Evolutionary conservation across 2,888 invertebrate species (phyloP).

Genomic region (Harpalus rufipes): DNA sequence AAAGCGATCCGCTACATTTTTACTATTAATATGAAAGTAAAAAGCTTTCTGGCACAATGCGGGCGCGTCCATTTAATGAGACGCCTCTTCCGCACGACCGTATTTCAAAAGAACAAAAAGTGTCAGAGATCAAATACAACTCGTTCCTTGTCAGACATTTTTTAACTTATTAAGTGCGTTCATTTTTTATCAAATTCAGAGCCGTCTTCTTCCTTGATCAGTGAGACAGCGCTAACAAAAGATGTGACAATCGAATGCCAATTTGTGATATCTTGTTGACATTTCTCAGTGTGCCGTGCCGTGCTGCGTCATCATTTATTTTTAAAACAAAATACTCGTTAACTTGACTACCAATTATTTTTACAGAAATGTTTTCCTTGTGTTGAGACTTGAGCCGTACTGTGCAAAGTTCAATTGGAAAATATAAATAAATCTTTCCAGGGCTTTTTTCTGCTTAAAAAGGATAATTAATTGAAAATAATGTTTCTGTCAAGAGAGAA

Average conservation of each 20-base stretch:
- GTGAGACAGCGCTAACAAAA: slow-evolving; percentile 42
- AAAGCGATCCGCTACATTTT: slow-evolving; percentile 23
- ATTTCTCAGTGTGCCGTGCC: slow-evolving; percentile 12
- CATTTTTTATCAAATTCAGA: slow-evolving; percentile 55
- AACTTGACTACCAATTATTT: slow-evolving; percentile 62
- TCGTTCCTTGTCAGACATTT: slow-evolving; percentile 61
- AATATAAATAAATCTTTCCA: slow-evolving; percentile 28
- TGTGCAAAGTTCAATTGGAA: slow-evolving; percentile 28
- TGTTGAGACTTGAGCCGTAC: slow-evolving; percentile 13
- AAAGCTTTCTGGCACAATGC: slow-evolving; percentile 25
- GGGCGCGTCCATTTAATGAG: slow-evolving; percentile 62
- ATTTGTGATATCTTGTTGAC: slow-evolving; percentile 60
- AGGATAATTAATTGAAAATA: slow-evolving; percentile 43
- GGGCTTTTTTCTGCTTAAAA: slow-evolving; percentile 26
- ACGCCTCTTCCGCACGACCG: slow-evolving; percentile 23
- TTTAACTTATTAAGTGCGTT: slow-evolving; percentile 60
- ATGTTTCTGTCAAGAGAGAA: slow-evolving; percentile 37
- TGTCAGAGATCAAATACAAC: slow-evolving; percentile 64
- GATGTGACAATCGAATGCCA: slow-evolving; percentile 59
- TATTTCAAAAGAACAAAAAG: slow-evolving; percentile 59
- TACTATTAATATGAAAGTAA: slow-evolving; percentile 42
- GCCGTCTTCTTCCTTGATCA: neutral
- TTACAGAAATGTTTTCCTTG: slow-evolving; percentile 44
- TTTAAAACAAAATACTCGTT: slow-evolving; percentile 51
- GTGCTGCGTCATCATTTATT: slow-evolving; percentile 53